These are phyloP conservation scores for Dynastes maya DNA, from an alignment of 2,888 invertebrate species.

Conservation along the genomic window DNA sequence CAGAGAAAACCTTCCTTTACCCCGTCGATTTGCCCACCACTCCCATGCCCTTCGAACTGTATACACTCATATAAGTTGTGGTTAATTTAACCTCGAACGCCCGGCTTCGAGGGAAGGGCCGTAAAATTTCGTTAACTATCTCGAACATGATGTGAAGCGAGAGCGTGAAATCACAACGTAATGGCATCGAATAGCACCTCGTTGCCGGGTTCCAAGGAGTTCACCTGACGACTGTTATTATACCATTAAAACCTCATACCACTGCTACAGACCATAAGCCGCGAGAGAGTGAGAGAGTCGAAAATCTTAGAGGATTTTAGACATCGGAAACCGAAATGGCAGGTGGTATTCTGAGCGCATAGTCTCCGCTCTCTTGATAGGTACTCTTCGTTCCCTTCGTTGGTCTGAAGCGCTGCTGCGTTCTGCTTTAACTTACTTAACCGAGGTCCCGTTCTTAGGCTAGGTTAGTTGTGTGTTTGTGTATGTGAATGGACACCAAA, in stretches of 20 bases:
- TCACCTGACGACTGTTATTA: slow-evolving; percentile 57
- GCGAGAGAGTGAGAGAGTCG: background rate
- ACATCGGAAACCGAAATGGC: slow-evolving; percentile 41
- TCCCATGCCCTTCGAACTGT: slow-evolving; percentile 13
- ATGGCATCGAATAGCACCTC: slow-evolving; percentile 49
- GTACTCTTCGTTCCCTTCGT: background rate
- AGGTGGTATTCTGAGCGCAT: slow-evolving; percentile 3
- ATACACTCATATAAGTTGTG: slow-evolving; percentile 49
- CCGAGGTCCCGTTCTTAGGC: slow-evolving; percentile 16
- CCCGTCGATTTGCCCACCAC: background rate
- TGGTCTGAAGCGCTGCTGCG: background rate
- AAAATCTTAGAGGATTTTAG: slow-evolving; percentile 40
- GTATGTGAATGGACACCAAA: slow-evolving; percentile 35
- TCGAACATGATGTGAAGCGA: slow-evolving; percentile 46
- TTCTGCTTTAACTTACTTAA: slow-evolving; percentile 35
- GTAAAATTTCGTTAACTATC: slow-evolving; percentile 52
- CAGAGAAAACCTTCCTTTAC: slow-evolving; percentile 16
- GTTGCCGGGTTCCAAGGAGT: slow-evolving; percentile 51
- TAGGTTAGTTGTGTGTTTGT: slow-evolving; percentile 4
- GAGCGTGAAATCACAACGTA: slow-evolving; percentile 50
- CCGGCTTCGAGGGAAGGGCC: slow-evolving; percentile 36
- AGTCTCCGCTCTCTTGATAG: background rate
- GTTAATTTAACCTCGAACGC: slow-evolving; percentile 48
- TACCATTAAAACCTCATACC: slow-evolving; percentile 52
- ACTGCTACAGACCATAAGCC: background rate